These are phyloP conservation scores for Gibbula magus DNA, from an alignment of 2,888 invertebrate genomes.

Conservation along the genomic window DNA sequence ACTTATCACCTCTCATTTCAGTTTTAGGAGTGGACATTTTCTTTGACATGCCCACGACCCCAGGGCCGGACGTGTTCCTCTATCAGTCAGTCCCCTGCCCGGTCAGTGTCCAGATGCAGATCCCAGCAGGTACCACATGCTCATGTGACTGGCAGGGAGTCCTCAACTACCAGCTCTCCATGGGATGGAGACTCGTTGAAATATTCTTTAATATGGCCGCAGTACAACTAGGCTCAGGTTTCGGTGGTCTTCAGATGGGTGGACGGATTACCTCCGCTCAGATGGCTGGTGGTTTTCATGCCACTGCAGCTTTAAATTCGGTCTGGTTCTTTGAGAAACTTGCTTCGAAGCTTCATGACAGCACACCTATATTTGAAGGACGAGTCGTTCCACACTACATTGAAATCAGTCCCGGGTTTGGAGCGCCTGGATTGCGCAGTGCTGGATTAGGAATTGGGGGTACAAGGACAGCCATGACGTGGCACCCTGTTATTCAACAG, in stretches of 20 bases:
- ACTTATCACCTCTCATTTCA: constrained; percentile 41
- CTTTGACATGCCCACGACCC: constrained; percentile 63
- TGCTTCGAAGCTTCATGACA: constrained; percentile 55
- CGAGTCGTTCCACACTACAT: constrained; percentile 65
- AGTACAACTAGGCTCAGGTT: constrained; percentile 10
- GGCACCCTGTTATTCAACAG: constrained; percentile 63
- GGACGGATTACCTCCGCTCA: too few species aligned
- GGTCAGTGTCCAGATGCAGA: constrained; percentile 32
- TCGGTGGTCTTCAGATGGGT: too few species aligned
- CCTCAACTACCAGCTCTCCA: constrained; percentile 57
- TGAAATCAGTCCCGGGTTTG: constrained; percentile 47
- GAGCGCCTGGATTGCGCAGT: constrained; percentile 25
- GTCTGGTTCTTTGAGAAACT: constrained; percentile 72
- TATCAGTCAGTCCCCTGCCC: constrained; percentile 63
- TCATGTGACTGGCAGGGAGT: constrained; percentile 65
- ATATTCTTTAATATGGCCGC: constrained; percentile 60
- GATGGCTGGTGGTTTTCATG: constrained; percentile 17
- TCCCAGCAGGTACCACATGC: constrained; percentile 41
- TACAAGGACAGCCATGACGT: constrained; percentile 40
- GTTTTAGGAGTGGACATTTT: constrained; percentile 69
- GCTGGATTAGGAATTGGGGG: constrained; percentile 40
- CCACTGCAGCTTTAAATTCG: constrained; percentile 48
- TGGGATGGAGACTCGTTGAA: constrained; percentile 69
- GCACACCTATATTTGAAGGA: constrained; percentile 65
- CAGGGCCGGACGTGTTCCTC: constrained; percentile 49